Evolutionary conservation across 2,797 vertebrate genomes (phyloP), one percentile per base, ranked within the genome.

Genomic region (Apogon hyalosoma): DNA sequence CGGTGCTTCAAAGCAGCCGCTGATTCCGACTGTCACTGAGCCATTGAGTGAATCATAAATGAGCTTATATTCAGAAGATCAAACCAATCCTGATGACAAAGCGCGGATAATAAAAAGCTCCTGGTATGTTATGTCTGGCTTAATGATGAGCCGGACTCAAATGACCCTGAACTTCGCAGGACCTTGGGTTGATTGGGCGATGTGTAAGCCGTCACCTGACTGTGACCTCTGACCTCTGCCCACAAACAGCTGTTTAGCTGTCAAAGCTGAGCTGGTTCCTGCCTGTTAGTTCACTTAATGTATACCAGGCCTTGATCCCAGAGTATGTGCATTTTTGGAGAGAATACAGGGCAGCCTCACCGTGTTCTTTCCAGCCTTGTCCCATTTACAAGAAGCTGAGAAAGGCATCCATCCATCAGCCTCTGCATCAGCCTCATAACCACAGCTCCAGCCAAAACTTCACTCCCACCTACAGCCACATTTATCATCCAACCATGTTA

Each of bases 381-480:
- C 70, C 76, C 51, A 60, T 79, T 88, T 77, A 80, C 72, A 80
- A 68, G 63, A 72, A 78, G 75, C 69, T 13, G 52, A 82, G 79
- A 82, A 83, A 73, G 66, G 51, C 66, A 81, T 82, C 62, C 67
- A 76, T 77, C 78, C 67, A 19, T 63, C 46, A 9, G 51, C 43
- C 58, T 45, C 9, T 1, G 63, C 18, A 42, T 36, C 42, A 42
- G 60, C 72, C 71, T 65, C 71, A 66, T 66, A 70, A 69, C 64
- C 59, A 38, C 16, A 28, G 24, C 5, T 53, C 56, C 45, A 21
- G 54, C 60, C 4, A 6, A 28, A 6, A 4, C 4, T 28, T 73
- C 63, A 53, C 55, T 63, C 55, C 58, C 16, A 28, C 62, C 74
- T 28, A 3, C 24, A 28, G 24, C 24, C 19, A 28, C 4, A 28